phyloP scores from a whole-genome alignment of 2,113 vertebrate genomes.

The Crocuta crocuta region DNA sequence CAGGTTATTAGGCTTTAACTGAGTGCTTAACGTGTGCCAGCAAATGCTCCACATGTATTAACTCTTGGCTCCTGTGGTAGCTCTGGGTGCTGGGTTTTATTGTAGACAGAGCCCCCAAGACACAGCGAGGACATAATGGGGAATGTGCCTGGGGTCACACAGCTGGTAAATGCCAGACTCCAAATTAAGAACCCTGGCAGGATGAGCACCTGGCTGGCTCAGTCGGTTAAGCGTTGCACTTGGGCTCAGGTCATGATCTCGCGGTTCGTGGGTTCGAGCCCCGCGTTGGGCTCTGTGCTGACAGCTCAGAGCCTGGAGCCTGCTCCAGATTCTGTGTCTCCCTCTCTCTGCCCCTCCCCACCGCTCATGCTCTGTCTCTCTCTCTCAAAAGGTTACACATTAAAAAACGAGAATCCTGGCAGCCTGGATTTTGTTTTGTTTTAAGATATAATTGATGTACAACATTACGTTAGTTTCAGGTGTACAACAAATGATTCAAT shows the following conservation, averaged over 20 bases:
- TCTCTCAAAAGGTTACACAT: too few relatives aligned
- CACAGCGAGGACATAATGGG: background rate
- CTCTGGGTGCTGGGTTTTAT: background rate
- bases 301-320: too few relatives aligned
- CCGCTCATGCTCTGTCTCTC: too few relatives aligned
- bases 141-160: background rate
- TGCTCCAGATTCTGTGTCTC: too few relatives aligned
- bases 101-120: background rate
- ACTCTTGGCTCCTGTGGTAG: background rate
- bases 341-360: too few relatives aligned
- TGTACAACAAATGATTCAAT: background rate
- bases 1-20: too few relatives aligned
- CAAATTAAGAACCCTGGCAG: background rate
- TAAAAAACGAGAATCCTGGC: background rate
- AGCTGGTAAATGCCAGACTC: background rate
- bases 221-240: too few relatives aligned
- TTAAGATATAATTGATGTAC: background rate
- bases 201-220: too few relatives aligned
- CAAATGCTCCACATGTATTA: too few relatives aligned
- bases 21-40: background rate
- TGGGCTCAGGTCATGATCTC: too few relatives aligned
- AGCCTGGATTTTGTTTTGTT: background rate
- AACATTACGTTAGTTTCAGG: background rate
- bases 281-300: too few relatives aligned
- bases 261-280: too few relatives aligned